Percentiles rank a stretch among this genome's conserved stretches.
phyloP scores from a whole-genome alignment of 2,113 vertebrate genomes.

The Hippocampus zosterae region DNA sequence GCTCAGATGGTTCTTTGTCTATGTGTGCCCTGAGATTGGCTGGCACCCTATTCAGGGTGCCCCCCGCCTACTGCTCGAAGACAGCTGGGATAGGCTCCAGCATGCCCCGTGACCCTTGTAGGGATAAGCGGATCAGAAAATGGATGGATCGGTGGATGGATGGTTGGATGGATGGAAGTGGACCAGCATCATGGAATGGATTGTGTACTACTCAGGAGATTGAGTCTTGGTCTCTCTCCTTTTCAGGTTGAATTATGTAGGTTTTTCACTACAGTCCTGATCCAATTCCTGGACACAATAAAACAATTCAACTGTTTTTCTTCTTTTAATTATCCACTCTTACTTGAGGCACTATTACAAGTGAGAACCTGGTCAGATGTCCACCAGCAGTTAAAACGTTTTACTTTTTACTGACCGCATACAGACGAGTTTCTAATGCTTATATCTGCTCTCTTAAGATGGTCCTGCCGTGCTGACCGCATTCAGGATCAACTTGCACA shows the following conservation, averaged over 20 bases:
- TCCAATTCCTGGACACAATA: conserved; percentile 1
- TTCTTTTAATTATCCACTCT: background rate
- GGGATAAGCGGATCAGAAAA: too few relatives aligned
- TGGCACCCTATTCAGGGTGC: too few relatives aligned
- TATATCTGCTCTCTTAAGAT: conserved; percentile 59
- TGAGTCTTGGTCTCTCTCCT: background rate
- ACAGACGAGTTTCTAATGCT: conserved; percentile 15
- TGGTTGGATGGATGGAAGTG: too few relatives aligned
- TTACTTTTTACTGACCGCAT: background rate
- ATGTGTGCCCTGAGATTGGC: too few relatives aligned
- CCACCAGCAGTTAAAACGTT: background rate
- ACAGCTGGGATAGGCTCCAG: too few relatives aligned
- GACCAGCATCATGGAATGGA: background rate
- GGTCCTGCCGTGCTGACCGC: conserved; percentile 65
- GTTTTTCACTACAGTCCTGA: background rate
- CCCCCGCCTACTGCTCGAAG: too few relatives aligned
- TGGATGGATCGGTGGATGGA: too few relatives aligned
- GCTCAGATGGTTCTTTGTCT: too few relatives aligned
- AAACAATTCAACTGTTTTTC: conserved; percentile 2
- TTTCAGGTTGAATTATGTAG: background rate
- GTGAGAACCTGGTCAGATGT: background rate
- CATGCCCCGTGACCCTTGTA: too few relatives aligned
- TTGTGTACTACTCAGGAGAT: background rate
- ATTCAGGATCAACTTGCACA: conserved; percentile 64
- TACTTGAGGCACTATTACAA: background rate